Base-by-base conservation (phyloP, 2,888 invertebrate species). In the Acanthoscelides obtectus region DNA sequence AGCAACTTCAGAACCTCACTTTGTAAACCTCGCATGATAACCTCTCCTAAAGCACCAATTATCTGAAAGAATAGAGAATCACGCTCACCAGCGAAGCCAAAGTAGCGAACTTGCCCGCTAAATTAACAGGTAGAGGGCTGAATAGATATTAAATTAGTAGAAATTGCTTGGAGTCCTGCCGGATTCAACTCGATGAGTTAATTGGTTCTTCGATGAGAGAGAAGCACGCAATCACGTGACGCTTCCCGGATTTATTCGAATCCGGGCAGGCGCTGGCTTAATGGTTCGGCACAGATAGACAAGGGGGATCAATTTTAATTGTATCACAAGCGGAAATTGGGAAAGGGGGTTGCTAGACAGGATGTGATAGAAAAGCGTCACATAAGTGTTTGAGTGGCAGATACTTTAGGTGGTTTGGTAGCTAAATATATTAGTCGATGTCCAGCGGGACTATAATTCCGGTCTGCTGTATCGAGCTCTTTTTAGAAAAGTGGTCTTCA, bases 171-270 rank as follows among this genome's bases (percentile, higher is more conserved):
- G 75, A 81, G 45, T 45, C 17, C 45, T 4, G 79, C 77, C 79
- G 78, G 78, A 79, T 79, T 81, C 80, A 80, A 80, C 80, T 79
- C 73, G 45, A 76, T 73, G 76, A 75, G 77, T 80, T 82, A 82
- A 83, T 83, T 83, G 82, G 83, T 83, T 83, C 81, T 81, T 82
- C 81, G 79, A 64, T 81, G 82, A 81, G 81, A 77, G 75, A 73
- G 76, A 75, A 75, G 77, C 83, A 83, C 83, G 83, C 83, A 81
- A 83, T 83, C 81, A 82, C 83, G 83, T 82, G 81, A 81, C 74
- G 73, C 73, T 76, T 79, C 78, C 78, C 78, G 77, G 79, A 77
- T 71, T 77, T 78, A 75, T 77, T 76, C 77, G 79, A 78, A 77
- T 78, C 77, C 72, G 74, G 71, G 73, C 77, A 73, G 79, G 45